A percentile compares a stretch with the other conserved stretches of the same genome.
Evolutionary conservation across 2,888 invertebrate genomes (phyloP).

Genomic region (Hypsopygia costalis): DNA sequence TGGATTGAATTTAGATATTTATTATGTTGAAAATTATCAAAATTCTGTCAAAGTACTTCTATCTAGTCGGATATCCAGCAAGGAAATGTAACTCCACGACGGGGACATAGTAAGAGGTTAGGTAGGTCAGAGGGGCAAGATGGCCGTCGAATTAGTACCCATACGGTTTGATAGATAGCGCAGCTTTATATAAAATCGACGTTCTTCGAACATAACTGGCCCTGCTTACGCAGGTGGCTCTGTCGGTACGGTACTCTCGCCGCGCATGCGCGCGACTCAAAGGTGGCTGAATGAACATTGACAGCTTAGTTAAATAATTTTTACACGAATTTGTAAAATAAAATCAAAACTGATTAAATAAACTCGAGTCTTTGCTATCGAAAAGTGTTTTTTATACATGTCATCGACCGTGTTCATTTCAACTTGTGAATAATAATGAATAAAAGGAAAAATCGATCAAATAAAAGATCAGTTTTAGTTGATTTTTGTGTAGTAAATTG

Average conservation of each 20-base stretch:
- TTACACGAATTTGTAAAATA: slow-evolving; percentile 35
- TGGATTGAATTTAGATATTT: too few species aligned
- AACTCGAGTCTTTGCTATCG: slow-evolving; percentile 44
- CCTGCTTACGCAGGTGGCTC: slow-evolving; percentile 63
- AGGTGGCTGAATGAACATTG: slow-evolving; percentile 51
- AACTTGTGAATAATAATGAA: slow-evolving; percentile 33
- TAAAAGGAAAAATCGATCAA: slow-evolving; percentile 65
- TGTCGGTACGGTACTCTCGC: slow-evolving; percentile 24
- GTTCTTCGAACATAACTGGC: too few species aligned
- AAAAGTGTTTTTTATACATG: slow-evolving; percentile 42
- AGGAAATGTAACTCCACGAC: too few species aligned
- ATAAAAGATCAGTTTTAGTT: slow-evolving; percentile 49
- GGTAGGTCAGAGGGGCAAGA: too few species aligned
- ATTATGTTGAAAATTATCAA: too few species aligned
- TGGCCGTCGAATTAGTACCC: too few species aligned
- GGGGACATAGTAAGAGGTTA: too few species aligned
- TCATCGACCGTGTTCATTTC: slow-evolving; percentile 22
- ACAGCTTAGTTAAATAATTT: slow-evolving; percentile 45
- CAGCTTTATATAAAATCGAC: too few species aligned
- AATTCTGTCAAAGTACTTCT: too few species aligned
- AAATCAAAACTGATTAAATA: slow-evolving; percentile 29
- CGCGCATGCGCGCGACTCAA: slow-evolving; percentile 46
- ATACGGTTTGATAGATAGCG: too few species aligned
- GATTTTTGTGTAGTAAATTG: slow-evolving; percentile 48
- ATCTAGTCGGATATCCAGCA: too few species aligned